Conservation (phyloP, 64 coral and sea anemone species). For the Exaiptasia diaphana region DNA sequence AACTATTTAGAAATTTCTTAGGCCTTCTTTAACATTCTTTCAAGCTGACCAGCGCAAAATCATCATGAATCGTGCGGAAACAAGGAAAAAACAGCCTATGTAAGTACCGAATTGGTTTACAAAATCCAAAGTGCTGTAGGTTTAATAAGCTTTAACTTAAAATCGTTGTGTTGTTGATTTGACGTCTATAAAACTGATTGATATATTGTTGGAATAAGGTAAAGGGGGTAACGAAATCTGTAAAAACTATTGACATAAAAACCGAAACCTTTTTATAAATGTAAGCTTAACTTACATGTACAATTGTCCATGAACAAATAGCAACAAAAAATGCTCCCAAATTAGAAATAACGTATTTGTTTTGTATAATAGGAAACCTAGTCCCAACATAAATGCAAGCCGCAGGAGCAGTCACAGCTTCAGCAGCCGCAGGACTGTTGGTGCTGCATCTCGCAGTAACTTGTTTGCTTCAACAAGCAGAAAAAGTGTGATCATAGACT, state of each 20-base stretch:
- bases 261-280: not conserved
- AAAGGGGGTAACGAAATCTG: no score
- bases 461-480: constrained; percentile 86
- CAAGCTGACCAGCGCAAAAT: not conserved
- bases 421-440: constrained; percentile 60
- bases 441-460: constrained; percentile 76
- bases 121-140: no score
- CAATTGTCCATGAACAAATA: not conserved
- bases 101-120: constrained; percentile 10
- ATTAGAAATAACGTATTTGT: not conserved
- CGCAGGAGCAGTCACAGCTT: constrained; percentile 96
- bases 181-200: no score
- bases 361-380: constrained; percentile 46
- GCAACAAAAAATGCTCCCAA: not conserved
- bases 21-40: not conserved
- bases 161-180: no score
- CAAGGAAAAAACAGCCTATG: constrained; percentile 35
- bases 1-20: not conserved
- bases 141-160: no score
- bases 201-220: no score
- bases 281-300: not conserved
- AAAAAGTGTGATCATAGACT: constrained; percentile 84
- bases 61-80: constrained; percentile 45
- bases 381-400: constrained; percentile 62
- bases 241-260: not conserved